A percentile compares a stretch with the other conserved stretches of the same genome.
These are phyloP conservation scores for Dryobotodes eremita DNA, from an alignment of 2,888 invertebrate genomes.

Conservation along the genomic window DNA sequence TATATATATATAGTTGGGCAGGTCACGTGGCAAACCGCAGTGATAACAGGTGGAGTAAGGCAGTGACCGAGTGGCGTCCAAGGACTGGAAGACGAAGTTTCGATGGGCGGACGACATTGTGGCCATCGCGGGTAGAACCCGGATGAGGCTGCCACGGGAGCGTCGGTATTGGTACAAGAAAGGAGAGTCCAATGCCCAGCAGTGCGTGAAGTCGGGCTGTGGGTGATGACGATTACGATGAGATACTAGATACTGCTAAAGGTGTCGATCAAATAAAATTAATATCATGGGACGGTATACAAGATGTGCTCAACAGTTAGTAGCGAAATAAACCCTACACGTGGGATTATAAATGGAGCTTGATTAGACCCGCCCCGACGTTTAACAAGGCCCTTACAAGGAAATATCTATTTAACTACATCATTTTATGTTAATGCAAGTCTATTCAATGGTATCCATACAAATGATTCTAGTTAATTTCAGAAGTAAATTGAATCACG, in stretches of 20 bases:
- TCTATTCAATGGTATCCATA: slow-evolving; percentile 63
- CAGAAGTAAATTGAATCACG: slow-evolving; percentile 45
- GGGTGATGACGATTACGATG: no score
- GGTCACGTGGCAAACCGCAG: no score
- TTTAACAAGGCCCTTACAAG: slow-evolving; percentile 61
- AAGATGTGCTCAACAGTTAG: slow-evolving; percentile 29
- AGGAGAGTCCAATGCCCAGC: no score
- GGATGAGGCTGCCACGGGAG: no score
- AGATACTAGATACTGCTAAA: not conserved
- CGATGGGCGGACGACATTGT: no score
- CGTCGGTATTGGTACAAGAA: no score
- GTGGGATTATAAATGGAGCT: slow-evolving; percentile 52
- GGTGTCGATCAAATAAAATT: slow-evolving; percentile 23
- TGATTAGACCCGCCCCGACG: slow-evolving; percentile 48
- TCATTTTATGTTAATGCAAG: slow-evolving; percentile 68
- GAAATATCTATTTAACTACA: slow-evolving; percentile 65
- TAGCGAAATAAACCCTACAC: slow-evolving; percentile 48
- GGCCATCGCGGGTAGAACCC: no score
- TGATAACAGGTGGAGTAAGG: no score
- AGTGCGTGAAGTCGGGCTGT: no score
- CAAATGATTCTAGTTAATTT: slow-evolving; percentile 52
- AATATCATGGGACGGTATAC: slow-evolving; percentile 20
- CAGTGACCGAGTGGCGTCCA: no score
- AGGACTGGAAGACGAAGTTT: no score
- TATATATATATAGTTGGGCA: no score